Conservation (phyloP, 2,888 invertebrate species). For the Chloromyia formosa region DNA sequence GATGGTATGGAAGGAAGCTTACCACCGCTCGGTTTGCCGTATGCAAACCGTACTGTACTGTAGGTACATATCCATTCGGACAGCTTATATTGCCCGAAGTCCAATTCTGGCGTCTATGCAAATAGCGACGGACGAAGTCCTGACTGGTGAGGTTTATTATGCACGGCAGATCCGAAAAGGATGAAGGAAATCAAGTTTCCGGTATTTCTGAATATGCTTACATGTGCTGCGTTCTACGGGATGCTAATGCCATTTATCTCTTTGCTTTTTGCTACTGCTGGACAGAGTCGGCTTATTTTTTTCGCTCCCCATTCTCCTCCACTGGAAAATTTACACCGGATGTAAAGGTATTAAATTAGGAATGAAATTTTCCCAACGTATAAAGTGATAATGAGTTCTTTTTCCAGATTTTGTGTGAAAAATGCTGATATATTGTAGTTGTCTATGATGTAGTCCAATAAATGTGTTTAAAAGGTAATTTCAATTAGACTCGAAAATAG, state of each 20-base stretch:
- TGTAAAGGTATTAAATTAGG: slow-evolving; percentile 47
- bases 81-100: not conserved
- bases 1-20: not conserved
- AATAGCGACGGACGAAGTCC: slow-evolving; percentile 15
- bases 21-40: slow-evolving; percentile 3
- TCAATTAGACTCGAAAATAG: too few species aligned
- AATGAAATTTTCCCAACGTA: slow-evolving; percentile 31
- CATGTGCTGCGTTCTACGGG: slow-evolving; percentile 47
- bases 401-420: slow-evolving; percentile 28
- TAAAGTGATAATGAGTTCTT: slow-evolving; percentile 36
- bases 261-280: slow-evolving; percentile 30
- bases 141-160: slow-evolving; percentile 38
- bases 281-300: slow-evolving; percentile 40
- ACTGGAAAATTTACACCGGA: slow-evolving; percentile 46
- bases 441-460: too few species aligned
- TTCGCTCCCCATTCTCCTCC: slow-evolving; percentile 24
- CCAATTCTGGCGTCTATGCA: slow-evolving; percentile 26
- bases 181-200: slow-evolving; percentile 51
- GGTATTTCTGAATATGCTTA: slow-evolving; percentile 49
- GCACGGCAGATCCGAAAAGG: slow-evolving; percentile 45
- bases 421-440: not conserved
- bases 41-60: too few species aligned
- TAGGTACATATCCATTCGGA: slow-evolving; percentile 3
- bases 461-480: too few species aligned
- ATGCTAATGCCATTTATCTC: slow-evolving; percentile 49